Conservation (phyloP, 2,113 vertebrate species). For the Anas platyrhynchos region DNA sequence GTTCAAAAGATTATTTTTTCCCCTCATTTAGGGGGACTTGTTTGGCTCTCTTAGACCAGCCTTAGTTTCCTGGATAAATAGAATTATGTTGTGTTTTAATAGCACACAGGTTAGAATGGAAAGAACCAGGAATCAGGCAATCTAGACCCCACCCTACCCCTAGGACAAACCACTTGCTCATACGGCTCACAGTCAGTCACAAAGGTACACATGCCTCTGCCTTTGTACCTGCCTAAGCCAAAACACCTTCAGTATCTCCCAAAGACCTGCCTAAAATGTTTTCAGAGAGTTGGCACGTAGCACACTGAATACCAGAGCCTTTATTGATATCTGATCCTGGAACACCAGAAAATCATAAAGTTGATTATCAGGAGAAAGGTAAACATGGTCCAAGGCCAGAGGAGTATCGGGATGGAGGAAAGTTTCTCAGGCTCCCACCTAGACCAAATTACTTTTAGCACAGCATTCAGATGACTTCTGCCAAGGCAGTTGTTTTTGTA, state of each 20-base stretch:
- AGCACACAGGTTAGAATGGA: not conserved
- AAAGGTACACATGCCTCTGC: not conserved
- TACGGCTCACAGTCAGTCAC: not conserved
- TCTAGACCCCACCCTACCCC: not conserved
- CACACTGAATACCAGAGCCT: not conserved
- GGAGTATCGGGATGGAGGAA: not conserved
- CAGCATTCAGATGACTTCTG: not conserved
- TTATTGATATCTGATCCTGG: not conserved
- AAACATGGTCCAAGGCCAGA: not conserved
- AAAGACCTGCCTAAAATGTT: not conserved
- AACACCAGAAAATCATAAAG: not conserved
- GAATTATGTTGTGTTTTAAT: not conserved
- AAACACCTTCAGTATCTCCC: not conserved
- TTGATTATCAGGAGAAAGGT: not conserved
- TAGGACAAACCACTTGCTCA: not conserved
- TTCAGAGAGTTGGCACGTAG: not conserved
- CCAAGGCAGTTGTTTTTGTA: not conserved
- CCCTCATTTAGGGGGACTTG: not conserved
- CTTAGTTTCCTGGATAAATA: slow-evolving; percentile 12
- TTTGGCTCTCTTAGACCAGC: not conserved
- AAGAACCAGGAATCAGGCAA: not conserved
- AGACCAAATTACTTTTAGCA: not conserved
- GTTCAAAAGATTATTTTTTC: not conserved
- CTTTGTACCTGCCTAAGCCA: not conserved
- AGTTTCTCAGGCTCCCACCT: not conserved